Percentiles rank a stretch among this genome's conserved stretches.
phyloP scores from a whole-genome alignment of 2,888 invertebrate genomes.

The Tortricodes alternella region DNA sequence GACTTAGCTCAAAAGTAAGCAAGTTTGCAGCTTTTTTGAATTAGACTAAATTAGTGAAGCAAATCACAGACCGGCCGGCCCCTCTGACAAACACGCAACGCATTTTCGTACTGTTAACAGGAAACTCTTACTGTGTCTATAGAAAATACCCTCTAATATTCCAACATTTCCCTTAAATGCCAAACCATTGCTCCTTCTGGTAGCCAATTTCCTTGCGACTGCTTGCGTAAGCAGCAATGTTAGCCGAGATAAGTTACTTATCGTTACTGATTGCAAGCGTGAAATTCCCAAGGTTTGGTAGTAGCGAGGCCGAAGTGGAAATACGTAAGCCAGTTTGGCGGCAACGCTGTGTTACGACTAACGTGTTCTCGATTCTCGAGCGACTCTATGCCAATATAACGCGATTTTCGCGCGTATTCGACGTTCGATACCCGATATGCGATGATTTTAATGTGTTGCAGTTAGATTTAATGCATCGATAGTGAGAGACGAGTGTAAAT shows the following conservation, averaged over 20 bases:
- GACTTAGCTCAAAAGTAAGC: not conserved
- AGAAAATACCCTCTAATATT: constrained; percentile 7
- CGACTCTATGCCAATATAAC: constrained; percentile 36
- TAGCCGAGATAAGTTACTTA: constrained; percentile 21
- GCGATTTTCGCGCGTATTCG: constrained; percentile 59
- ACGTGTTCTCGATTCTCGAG: constrained; percentile 45
- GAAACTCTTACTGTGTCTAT: constrained; percentile 31
- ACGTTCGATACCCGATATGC: constrained; percentile 40
- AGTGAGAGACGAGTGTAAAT: constrained; percentile 20
- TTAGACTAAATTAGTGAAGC: constrained; percentile 60
- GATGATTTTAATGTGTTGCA: constrained; percentile 57
- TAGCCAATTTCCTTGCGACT: not conserved
- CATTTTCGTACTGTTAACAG: constrained; percentile 62
- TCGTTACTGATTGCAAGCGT: constrained; percentile 29
- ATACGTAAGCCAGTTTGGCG: constrained; percentile 59
- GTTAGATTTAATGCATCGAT: constrained; percentile 39
- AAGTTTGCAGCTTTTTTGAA: constrained; percentile 46
- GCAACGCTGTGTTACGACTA: constrained; percentile 50
- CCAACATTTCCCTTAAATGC: constrained; percentile 2
- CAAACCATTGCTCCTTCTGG: constrained; percentile 36
- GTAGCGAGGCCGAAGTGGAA: constrained; percentile 32
- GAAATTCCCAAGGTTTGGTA: constrained; percentile 28
- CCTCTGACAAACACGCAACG: constrained; percentile 45
- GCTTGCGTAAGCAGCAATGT: constrained; percentile 39
- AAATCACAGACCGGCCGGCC: constrained; percentile 51